Evolutionary conservation across 2,113 vertebrate species (phyloP).

Genomic region (Sciurus niger): DNA sequence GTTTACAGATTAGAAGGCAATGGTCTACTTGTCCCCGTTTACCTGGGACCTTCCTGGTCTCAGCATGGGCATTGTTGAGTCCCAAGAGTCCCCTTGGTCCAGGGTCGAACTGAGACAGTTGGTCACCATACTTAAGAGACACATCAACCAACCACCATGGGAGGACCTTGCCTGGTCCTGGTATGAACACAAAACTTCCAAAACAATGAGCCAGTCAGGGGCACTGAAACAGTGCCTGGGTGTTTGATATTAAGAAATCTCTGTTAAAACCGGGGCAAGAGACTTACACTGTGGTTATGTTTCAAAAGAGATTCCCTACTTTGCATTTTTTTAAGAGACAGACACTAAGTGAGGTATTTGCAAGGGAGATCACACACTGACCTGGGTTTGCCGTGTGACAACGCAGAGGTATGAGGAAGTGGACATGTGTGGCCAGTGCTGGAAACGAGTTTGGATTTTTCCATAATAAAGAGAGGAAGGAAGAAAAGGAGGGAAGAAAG

Average conservation of each 20-base stretch:
- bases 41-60: background rate
- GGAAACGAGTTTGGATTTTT: constrained; percentile 22
- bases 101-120: background rate
- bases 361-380: background rate
- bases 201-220: background rate
- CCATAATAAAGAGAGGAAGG: background rate
- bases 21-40: background rate
- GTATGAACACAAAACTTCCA: background rate
- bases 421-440: background rate
- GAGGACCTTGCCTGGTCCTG: background rate
- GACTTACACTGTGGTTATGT: background rate
- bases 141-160: background rate
- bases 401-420: background rate
- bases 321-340: background rate
- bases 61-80: background rate
- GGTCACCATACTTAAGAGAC: background rate
- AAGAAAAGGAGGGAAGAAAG: background rate
- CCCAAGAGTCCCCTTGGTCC: background rate
- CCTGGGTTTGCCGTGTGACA: background rate
- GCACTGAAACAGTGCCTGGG: background rate
- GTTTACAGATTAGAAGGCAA: background rate
- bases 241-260: background rate
- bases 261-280: background rate
- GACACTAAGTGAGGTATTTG: background rate
- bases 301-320: constrained; percentile 15